Evolutionary conservation across 2,888 invertebrate genomes (phyloP), one percentile per base, ranked within the genome.

Genomic region (Drosophila demipolita): DNA sequence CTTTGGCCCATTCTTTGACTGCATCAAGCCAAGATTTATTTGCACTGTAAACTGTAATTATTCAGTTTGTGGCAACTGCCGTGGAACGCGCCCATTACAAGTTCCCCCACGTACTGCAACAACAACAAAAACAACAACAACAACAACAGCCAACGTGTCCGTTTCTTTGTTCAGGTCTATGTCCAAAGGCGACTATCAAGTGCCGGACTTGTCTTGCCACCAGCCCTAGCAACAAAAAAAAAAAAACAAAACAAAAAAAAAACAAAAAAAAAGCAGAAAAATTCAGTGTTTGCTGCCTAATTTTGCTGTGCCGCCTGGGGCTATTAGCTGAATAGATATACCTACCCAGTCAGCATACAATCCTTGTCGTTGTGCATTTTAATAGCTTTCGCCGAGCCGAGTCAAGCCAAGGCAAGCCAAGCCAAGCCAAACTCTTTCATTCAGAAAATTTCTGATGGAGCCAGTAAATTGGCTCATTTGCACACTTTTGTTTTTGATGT

Each of bases 21-120:
- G 73, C 62, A 59, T 50, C 55, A 57, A 42, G 60, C 66, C 65
- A 80, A 83, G 88, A 89, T 88, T 85, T 90, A 89, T 89, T 87
- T 83, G 75, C 79, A 75, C 80, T 81, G 89, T 83, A 89, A 90
- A 75, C 80, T 81, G 89, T 83, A 89, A 90, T 90, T 89, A 89
- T 87, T 89, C 87, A 88, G 83, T 83, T 83, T 88, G 79, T 55
- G 70, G 79, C 70, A 75, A 75, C 79, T 75, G 80, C 88, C 72
- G 80, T 82, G 85, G 78, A 84, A 82, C 78, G 84, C 73, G 82
- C 66, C 87, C 84, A 83, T 87, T 87, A 75, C 87, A 78, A 61
- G 77, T 61, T 55, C 66, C 64, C 60, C 71, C 79, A 82, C 75
- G 69, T 65, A 64, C 49, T 35, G 5, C 49, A 26, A 36, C 50